Evolutionary conservation across 2,888 invertebrate species (phyloP), one percentile per base, ranked within the genome.

Genomic region (Geotrupes spiniger): DNA sequence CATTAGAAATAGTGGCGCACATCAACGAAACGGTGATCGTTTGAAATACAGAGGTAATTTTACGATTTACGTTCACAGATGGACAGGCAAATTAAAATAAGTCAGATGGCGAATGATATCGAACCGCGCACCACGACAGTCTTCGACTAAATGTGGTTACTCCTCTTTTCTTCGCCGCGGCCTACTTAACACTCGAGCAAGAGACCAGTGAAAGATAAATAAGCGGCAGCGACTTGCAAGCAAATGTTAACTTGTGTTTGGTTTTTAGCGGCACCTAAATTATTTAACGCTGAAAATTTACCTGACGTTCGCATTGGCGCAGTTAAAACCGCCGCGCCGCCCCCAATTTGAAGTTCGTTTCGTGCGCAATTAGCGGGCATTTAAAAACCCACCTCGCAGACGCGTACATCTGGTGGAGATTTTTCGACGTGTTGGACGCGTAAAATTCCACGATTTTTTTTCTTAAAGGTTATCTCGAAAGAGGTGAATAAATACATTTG

Each of bases 121-220:
- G 59, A 54, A 59, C 66, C 66, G 63, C 63, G 58, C 66, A 62
- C 61, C 55, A 51, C 61, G 59, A 60, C 60, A 58, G 65, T 58
- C 58, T 60, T 61, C 60, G 57, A 66, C 68, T 68, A 58, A 70
- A 64, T 68, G 68, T 63, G 60, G 59, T 49, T 60, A 57, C 59
- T 61, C 56, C 59, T 62, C 60, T 63, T 62, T 63, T 54, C 58
- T 53, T 56, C 59, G 56, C 57, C 56, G 55, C 66, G 69, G 65
- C 69, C 70, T 68, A 70, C 69, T 69, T 70, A 58, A 51, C 55
- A 50, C 56, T 58, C 57, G 55, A 49, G 40, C 59, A 60, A 60
- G 60, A 62, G 60, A 44, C 58, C 62, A 68, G 65, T 68, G 66
- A 66, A 68, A 68, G 68, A 68, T 60, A 60, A 58, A 53, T 46